Conservation (phyloP, 2,888 invertebrate genomes). For the Chelonus formosanus region DNA sequence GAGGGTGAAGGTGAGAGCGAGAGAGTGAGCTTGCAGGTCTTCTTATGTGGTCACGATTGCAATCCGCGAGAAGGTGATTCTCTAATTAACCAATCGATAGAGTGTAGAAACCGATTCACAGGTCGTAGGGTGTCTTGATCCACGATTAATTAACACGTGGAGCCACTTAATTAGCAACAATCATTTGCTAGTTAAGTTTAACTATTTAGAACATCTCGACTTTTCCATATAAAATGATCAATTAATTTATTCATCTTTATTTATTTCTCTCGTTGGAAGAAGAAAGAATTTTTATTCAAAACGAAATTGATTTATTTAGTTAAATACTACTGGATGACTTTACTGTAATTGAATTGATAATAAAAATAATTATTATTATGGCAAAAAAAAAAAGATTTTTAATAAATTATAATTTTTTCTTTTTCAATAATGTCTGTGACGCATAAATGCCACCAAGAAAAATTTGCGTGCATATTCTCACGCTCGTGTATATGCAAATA, state of each 20-base stretch:
- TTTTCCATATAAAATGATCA: too few species aligned
- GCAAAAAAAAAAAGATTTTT: too few species aligned
- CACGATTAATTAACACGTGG: slow-evolving; percentile 31
- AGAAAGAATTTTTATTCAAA: too few species aligned
- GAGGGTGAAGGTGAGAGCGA: not conserved
- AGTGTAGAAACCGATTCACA: slow-evolving; percentile 37
- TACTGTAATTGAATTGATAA: too few species aligned
- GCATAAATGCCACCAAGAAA: slow-evolving; percentile 8
- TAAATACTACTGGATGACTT: too few species aligned
- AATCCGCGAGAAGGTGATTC: slow-evolving; percentile 29
- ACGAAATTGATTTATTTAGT: too few species aligned
- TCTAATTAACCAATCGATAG: slow-evolving; percentile 43
- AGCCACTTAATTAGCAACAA: slow-evolving; percentile 23
- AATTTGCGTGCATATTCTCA: slow-evolving; percentile 22
- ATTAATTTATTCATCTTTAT: too few species aligned
- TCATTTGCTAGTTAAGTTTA: not conserved
- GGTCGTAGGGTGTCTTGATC: slow-evolving; percentile 34
- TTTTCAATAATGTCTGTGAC: not conserved
- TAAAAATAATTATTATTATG: not conserved
- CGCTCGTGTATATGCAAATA: slow-evolving; percentile 24
- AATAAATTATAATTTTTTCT: not conserved
- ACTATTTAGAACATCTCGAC: too few species aligned
- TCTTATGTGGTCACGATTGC: slow-evolving; percentile 15
- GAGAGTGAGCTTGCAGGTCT: not conserved
- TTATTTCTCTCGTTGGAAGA: too few species aligned